phyloP scores from a whole-genome alignment of 2,797 vertebrate species.

The Epinephelus awoara region DNA sequence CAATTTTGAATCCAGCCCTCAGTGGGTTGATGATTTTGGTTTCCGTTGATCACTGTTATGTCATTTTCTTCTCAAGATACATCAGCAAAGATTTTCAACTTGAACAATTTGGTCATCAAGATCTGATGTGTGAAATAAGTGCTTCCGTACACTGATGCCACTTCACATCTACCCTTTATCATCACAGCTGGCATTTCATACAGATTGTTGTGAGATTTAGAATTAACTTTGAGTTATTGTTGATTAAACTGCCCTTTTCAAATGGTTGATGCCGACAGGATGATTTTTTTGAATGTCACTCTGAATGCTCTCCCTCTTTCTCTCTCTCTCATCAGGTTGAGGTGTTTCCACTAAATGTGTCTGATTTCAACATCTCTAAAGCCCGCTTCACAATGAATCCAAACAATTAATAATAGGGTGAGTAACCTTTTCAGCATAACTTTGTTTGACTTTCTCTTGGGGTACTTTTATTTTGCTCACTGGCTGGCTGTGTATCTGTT shows the following conservation, averaged over 20 bases:
- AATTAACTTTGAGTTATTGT: slow-evolving; percentile 15
- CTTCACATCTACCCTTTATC: not conserved
- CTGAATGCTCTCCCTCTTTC: not conserved
- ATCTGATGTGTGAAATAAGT: too few relatives aligned
- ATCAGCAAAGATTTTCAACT: too few relatives aligned
- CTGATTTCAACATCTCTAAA: not conserved
- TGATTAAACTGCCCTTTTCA: slow-evolving; percentile 44
- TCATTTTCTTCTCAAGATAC: too few relatives aligned
- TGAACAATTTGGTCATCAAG: too few relatives aligned
- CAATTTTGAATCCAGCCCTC: too few relatives aligned
- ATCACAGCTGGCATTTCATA: slow-evolving; percentile 17
- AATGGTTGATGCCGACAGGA: slow-evolving; percentile 5
- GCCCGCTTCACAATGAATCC: not conserved
- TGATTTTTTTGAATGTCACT: slow-evolving; percentile 35
- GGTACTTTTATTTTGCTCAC: not conserved
- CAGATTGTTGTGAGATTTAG: slow-evolving; percentile 15
- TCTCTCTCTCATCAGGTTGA: not conserved
- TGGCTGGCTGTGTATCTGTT: not conserved
- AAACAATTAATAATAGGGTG: not conserved
- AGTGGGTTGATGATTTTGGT: too few relatives aligned
- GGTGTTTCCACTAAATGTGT: not conserved
- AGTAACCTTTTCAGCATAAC: slow-evolving; percentile 5
- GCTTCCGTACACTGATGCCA: not conserved
- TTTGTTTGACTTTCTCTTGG: slow-evolving; percentile 4
- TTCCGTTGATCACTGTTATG: too few relatives aligned